Evolutionary conservation across 1,140 invertebrate genomes (phyloP), one percentile per base, ranked within the genome.

Genomic region (Akabosia matsudoensis): DNA sequence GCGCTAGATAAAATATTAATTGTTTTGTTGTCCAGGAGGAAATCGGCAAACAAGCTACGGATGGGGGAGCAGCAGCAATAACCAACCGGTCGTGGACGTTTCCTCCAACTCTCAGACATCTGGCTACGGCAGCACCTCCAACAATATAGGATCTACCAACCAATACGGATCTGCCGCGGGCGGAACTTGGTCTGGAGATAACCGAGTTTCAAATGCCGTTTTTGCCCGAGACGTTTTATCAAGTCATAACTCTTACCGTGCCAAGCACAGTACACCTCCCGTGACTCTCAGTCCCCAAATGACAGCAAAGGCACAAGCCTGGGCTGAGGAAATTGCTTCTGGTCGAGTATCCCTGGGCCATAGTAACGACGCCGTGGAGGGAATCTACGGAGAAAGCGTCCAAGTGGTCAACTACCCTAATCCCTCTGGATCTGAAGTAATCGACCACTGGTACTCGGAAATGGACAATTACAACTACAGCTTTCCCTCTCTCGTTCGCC

Each of bases 391-490:
- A 14, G 75, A 76, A 67, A 73, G 56, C 30, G 33, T 76, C 31
- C 51, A 71, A 24, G 18, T 76, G 16, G 31, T 45, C 16, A 26
- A 26, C 22, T 0, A 1, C 7, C 7, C 37, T 10, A 30, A 24
- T 30, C 14, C 51, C 14, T 18, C 52, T 30, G 52, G 52, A 7
- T 28, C 75, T 26, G 70, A 34, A 14, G 75, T 52, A n/a, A 51
- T 72, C 0, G 45, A 45, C 10, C 51, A 64, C 31, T 76, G 75
- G 75, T 76, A 76, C 24, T 28, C 37, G 22, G 75, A 76, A 51
- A 45, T 33, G 2, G 28, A 37, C n/a, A 73, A 76, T 22, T 76
- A 76, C 31, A 54, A 76, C n/a, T 76, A 51, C 22, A 70, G 37
- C 4, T 33, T 30, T 22, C 75, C 75, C 24, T 30, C 4, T 7